phyloP scores from a whole-genome alignment of 2,888 invertebrate species.

The Gari tellinella region DNA sequence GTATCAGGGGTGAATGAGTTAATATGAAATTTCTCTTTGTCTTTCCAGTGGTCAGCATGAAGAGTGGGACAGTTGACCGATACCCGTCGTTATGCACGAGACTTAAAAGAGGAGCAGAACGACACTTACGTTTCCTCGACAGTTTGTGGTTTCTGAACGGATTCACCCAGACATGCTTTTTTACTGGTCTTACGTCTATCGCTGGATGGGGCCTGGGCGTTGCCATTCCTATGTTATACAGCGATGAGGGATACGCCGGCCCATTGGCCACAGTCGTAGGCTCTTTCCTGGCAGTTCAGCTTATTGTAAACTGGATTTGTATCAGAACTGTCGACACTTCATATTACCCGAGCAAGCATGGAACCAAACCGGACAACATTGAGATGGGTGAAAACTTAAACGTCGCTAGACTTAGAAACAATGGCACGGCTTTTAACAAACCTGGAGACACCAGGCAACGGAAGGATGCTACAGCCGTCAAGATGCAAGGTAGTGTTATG shows the following conservation, averaged over 20 bases:
- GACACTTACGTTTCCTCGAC: too few relatives aligned
- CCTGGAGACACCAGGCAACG: constrained; percentile 6
- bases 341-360: constrained; percentile 64
- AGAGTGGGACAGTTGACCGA: too few relatives aligned
- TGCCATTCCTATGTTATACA: constrained; percentile 72
- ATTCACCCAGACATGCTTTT: constrained; percentile 34
- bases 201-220: constrained; percentile 63
- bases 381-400: constrained; percentile 34
- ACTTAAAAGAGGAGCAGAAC: too few relatives aligned
- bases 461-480: constrained; percentile 25
- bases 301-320: constrained; percentile 77
- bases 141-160: too few relatives aligned
- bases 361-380: constrained; percentile 45
- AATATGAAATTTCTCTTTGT: too few relatives aligned
- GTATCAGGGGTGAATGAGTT: too few relatives aligned
- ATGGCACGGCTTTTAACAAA: neutral
- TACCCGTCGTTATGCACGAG: too few relatives aligned
- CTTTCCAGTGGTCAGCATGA: too few relatives aligned
- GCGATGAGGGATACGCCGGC: constrained; percentile 37
- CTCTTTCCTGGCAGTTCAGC: constrained; percentile 70
- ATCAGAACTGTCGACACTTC: constrained; percentile 72
- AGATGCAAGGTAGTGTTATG: constrained; percentile 29
- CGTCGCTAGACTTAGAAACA: constrained; percentile 5
- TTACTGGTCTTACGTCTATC: constrained; percentile 58
- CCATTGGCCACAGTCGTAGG: constrained; percentile 36